These are phyloP conservation scores for Phyllotreta cruciferae DNA, from an alignment of 2,888 invertebrate species.

Conservation along the genomic window DNA sequence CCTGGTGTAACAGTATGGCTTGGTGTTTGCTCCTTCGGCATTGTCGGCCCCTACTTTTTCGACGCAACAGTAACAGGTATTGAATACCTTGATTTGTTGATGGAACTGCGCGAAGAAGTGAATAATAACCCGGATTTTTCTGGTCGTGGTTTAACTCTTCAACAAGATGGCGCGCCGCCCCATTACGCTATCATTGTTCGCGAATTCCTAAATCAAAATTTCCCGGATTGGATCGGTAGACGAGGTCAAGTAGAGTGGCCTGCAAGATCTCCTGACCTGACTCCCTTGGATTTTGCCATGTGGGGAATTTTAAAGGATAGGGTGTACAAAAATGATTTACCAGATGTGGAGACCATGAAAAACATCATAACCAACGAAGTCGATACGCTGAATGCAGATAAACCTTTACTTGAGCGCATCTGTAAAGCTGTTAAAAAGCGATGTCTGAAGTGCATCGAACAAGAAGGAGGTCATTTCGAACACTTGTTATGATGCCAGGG, in stretches of 20 bases:
- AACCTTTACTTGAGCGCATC: constrained; percentile 10
- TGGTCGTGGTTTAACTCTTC: constrained; percentile 2
- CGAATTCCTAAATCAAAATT: constrained; percentile 24
- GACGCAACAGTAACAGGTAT: too few relatives aligned
- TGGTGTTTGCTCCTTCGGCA: constrained; percentile 37
- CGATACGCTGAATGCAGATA: too few relatives aligned
- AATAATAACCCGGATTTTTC: constrained; percentile 18
- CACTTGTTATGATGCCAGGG: too few relatives aligned
- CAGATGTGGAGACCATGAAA: too few relatives aligned
- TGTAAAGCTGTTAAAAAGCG: constrained; percentile 17
- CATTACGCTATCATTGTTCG: constrained; percentile 28
- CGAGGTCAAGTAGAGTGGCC: constrained; percentile 27
- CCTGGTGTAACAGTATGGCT: constrained; percentile 43
- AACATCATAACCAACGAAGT: too few relatives aligned
- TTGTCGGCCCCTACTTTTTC: constrained; percentile 43
- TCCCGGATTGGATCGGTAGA: constrained; percentile 32
- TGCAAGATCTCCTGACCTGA: constrained; percentile 29
- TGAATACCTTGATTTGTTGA: too few relatives aligned
- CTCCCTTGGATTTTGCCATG: constrained; percentile 24
- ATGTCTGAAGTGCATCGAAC: constrained; percentile 18
- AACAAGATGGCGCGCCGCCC: constrained; percentile 39
- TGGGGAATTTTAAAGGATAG: constrained; percentile 7
- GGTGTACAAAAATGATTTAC: not conserved
- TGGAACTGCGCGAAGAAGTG: not conserved
- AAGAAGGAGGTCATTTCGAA: not conserved